Conservation (phyloP, 2,888 invertebrate genomes). For the Crocallis elinguaria region DNA sequence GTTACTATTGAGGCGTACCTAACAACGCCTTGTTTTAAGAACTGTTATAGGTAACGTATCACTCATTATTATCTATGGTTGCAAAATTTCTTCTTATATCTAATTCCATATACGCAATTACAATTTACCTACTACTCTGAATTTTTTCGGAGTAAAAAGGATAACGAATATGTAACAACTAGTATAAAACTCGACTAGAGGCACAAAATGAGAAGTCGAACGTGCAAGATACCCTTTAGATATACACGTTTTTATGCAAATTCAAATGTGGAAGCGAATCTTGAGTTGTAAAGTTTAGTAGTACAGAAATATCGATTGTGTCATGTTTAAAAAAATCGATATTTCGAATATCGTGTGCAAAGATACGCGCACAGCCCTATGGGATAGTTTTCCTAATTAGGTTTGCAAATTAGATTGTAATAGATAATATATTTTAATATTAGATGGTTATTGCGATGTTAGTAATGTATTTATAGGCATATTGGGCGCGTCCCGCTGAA, state of each 20-base stretch:
- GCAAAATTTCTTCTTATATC: too few relatives aligned
- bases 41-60: too few relatives aligned
- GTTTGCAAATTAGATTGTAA: slow-evolving; percentile 50
- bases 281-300: slow-evolving; percentile 19
- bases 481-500: slow-evolving; percentile 46
- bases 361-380: slow-evolving; percentile 19
- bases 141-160: too few relatives aligned
- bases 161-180: too few relatives aligned
- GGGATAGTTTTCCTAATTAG: slow-evolving; percentile 22
- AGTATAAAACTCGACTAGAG: slow-evolving; percentile 34
- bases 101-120: too few relatives aligned
- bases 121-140: too few relatives aligned
- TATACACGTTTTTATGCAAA: background rate
- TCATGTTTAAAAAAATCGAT: slow-evolving; percentile 14
- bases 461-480: slow-evolving; percentile 53
- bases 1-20: too few relatives aligned
- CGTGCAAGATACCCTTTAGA: background rate
- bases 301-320: slow-evolving; percentile 13
- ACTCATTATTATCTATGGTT: too few relatives aligned
- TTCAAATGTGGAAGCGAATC: slow-evolving; percentile 11
- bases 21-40: too few relatives aligned
- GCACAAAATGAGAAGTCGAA: slow-evolving; percentile 35
- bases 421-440: slow-evolving; percentile 69
- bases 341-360: slow-evolving; percentile 5
- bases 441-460: slow-evolving; percentile 62